Evolutionary conservation across 2,113 vertebrate genomes (phyloP).

Genomic region (Cyprinodon tularosa): DNA sequence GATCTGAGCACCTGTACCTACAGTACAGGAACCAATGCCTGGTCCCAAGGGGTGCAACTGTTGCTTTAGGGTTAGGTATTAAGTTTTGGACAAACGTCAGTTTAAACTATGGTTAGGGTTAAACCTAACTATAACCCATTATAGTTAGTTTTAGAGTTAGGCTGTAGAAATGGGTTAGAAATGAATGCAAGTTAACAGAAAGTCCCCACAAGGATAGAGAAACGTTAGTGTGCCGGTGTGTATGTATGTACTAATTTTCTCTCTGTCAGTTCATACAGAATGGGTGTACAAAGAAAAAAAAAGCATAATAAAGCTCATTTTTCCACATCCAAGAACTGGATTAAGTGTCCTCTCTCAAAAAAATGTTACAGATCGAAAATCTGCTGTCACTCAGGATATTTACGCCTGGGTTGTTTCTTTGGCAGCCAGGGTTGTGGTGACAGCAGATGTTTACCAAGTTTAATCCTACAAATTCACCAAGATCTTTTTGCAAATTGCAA

Average conservation of each 20-base stretch:
- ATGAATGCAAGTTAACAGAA: too few relatives aligned
- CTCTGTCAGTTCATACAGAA: background rate
- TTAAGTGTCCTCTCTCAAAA: background rate
- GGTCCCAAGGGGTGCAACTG: too few relatives aligned
- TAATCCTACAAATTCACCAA: slow-evolving; percentile 1
- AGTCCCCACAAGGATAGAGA: too few relatives aligned
- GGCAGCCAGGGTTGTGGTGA: slow-evolving; percentile 6
- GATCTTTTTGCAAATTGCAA: slow-evolving; percentile 32
- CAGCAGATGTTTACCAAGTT: slow-evolving; percentile 15
- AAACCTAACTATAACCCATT: too few relatives aligned
- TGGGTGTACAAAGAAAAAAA: background rate
- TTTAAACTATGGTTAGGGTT: too few relatives aligned
- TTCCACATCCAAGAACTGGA: background rate
- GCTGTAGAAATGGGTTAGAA: too few relatives aligned
- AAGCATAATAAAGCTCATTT: background rate
- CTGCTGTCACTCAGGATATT: slow-evolving; percentile 11
- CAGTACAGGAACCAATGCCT: too few relatives aligned
- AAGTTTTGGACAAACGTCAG: too few relatives aligned
- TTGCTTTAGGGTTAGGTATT: too few relatives aligned
- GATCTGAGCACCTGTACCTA: too few relatives aligned
- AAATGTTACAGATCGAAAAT: slow-evolving; percentile 12
- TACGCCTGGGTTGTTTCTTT: slow-evolving; percentile 4
- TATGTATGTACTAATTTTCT: background rate
- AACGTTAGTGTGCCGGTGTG: background rate
- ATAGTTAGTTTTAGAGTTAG: too few relatives aligned